phyloP scores from a whole-genome alignment of 2,797 vertebrate species.

The Staurois parvus region DNA sequence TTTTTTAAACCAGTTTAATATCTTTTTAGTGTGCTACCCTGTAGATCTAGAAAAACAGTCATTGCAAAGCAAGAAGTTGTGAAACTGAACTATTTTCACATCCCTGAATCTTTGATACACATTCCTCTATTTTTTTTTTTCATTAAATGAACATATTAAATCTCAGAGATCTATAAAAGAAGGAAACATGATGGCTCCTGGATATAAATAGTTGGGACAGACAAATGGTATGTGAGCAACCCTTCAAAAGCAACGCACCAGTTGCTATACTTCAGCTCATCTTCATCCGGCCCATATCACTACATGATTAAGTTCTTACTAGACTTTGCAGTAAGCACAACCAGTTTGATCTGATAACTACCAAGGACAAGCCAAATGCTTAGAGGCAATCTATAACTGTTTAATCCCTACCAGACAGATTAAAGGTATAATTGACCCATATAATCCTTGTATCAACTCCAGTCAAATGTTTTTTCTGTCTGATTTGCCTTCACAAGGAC shows the following conservation, averaged over 20 bases:
- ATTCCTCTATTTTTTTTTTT: background rate
- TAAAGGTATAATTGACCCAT: slow-evolving; percentile 99
- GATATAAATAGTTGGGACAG: slow-evolving; percentile 71
- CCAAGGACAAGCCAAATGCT: slow-evolving; percentile 94
- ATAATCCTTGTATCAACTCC: slow-evolving; percentile 94
- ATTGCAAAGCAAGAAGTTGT: too few relatives aligned
- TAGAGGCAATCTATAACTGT: slow-evolving; percentile 92
- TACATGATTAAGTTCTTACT: slow-evolving; percentile 83
- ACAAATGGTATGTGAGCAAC: slow-evolving; percentile 82
- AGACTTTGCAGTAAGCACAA: slow-evolving; percentile 84
- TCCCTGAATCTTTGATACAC: too few relatives aligned
- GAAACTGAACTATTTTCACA: too few relatives aligned
- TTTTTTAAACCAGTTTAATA: too few relatives aligned
- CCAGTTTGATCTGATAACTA: slow-evolving; percentile 91
- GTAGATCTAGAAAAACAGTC: too few relatives aligned
- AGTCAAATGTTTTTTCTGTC: slow-evolving; percentile 78
- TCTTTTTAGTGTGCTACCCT: too few relatives aligned
- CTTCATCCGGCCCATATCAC: slow-evolving; percentile 64
- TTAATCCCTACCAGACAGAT: slow-evolving; percentile 96
- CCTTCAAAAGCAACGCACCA: slow-evolving; percentile 64
- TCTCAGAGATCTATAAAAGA: background rate
- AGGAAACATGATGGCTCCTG: background rate
- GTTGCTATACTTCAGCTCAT: slow-evolving; percentile 65
- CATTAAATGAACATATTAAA: background rate
- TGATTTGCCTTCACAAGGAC: slow-evolving; percentile 73